Percentiles rank a stretch among this genome's conserved stretches.
phyloP scores from a whole-genome alignment of 2,113 vertebrate species.

The Syngnathus typhle region DNA sequence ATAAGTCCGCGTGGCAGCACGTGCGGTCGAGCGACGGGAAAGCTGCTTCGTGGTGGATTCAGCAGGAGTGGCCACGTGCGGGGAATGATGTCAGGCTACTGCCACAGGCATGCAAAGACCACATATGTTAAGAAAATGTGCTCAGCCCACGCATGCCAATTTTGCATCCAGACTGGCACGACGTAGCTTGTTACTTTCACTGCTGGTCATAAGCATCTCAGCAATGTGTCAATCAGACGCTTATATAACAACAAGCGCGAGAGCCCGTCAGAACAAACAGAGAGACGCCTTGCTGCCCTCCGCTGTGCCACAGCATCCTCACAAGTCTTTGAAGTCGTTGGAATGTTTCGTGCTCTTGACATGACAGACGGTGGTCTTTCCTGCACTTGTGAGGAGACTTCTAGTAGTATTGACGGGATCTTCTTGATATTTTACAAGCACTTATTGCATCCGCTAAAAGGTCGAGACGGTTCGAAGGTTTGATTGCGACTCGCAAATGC shows the following conservation, averaged over 20 bases:
- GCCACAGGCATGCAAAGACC: constrained; percentile 1
- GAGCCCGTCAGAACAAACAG: neutral
- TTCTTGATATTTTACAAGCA: constrained; percentile 20
- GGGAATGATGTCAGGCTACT: constrained; percentile 13
- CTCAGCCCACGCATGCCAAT: constrained; percentile 13
- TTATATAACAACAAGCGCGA: neutral
- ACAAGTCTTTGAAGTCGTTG: constrained; percentile 40
- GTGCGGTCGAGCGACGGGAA: constrained; percentile 35
- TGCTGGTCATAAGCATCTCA: neutral
- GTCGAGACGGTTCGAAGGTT: constrained; percentile 29
- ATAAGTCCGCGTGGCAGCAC: constrained; percentile 40
- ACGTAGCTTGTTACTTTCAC: too few species aligned
- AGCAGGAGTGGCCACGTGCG: constrained; percentile 35
- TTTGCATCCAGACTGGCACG: neutral
- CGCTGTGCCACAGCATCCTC: constrained; percentile 7
- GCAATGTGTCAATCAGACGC: constrained; percentile 1
- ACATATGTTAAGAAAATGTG: constrained; percentile 1
- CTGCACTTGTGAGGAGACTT: constrained; percentile 13
- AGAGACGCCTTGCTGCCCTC: neutral
- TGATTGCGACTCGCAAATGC: constrained; percentile 5
- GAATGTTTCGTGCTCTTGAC: constrained; percentile 26
- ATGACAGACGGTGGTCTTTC: constrained; percentile 29
- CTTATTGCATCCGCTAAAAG: constrained; percentile 9
- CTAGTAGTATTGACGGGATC: constrained; percentile 32
- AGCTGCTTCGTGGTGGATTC: constrained; percentile 34